Conservation (phyloP, 2,888 invertebrate species). For the Thalpophila matura region DNA sequence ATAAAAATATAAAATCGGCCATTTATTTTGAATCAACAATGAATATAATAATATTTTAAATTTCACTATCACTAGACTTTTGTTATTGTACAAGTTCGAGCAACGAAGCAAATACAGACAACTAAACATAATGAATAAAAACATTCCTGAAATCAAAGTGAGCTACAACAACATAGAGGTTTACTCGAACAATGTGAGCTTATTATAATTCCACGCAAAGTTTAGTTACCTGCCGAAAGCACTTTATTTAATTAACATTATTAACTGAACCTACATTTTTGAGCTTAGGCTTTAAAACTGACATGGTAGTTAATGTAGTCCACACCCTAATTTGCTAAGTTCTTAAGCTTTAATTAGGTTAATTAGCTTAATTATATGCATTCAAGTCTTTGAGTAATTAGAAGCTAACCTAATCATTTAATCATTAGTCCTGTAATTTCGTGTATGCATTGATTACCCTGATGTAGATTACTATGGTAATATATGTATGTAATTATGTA, state of each 20-base stretch:
- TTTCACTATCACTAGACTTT: too few species aligned
- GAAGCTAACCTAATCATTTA: slow-evolving; percentile 15
- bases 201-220: slow-evolving; percentile 48
- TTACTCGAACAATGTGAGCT: slow-evolving; percentile 27
- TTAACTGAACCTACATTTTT: slow-evolving; percentile 20
- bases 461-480: slow-evolving; percentile 1
- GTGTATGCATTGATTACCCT: not conserved
- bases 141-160: slow-evolving; percentile 26
- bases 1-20: too few species aligned
- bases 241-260: slow-evolving; percentile 34
- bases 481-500: too few species aligned
- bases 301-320: slow-evolving; percentile 17
- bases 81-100: too few species aligned
- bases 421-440: slow-evolving; percentile 4
- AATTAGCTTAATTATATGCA: slow-evolving; percentile 5
- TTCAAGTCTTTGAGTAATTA: slow-evolving; percentile 11
- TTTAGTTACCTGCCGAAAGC: slow-evolving; percentile 10
- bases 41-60: too few species aligned
- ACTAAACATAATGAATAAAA: slow-evolving; percentile 14
- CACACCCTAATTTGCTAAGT: too few species aligned
- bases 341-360: slow-evolving; percentile 7
- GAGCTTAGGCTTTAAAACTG: slow-evolving; percentile 8
- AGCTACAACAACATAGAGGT: slow-evolving; percentile 1
- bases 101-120: too few species aligned
- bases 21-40: too few species aligned